Evolutionary conservation across 2,113 vertebrate species (phyloP).

Genomic region (Synchiropus splendidus): DNA sequence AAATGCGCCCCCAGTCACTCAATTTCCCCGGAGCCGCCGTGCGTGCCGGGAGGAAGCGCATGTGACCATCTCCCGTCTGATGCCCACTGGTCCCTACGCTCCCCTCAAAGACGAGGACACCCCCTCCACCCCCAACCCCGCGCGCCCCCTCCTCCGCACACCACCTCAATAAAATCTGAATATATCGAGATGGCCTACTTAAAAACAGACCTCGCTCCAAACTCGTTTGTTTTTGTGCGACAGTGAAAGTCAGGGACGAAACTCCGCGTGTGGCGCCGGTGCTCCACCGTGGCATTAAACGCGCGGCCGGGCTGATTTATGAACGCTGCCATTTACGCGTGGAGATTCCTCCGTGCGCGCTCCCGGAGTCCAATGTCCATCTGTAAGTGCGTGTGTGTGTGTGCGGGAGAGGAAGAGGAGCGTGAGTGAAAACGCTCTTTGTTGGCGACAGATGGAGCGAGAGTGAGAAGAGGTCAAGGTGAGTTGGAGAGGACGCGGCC

Average conservation of each 20-base stretch:
- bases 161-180: not conserved
- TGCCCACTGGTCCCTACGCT: constrained; percentile 15
- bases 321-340: constrained; percentile 78
- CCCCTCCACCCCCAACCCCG: not conserved
- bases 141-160: not conserved
- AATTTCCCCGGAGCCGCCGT: constrained; percentile 65
- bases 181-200: constrained; percentile 5
- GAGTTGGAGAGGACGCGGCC: constrained; percentile 15
- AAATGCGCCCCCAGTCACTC: constrained; percentile 76
- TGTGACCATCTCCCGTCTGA: constrained; percentile 49
- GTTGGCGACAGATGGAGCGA: constrained; percentile 85
- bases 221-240: no score
- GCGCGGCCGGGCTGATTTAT: constrained; percentile 75
- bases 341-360: constrained; percentile 63
- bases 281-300: constrained; percentile 16
- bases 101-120: constrained; percentile 11
- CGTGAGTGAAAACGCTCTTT: constrained; percentile 42
- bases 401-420: constrained; percentile 1
- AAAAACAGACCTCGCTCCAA: no score
- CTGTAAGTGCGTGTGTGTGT: constrained; percentile 3
- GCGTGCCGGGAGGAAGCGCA: constrained; percentile 61
- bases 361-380: constrained; percentile 41
- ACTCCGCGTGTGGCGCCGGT: constrained; percentile 5
- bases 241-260: no score
- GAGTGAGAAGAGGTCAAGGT: constrained; percentile 87